phyloP scores from a whole-genome alignment of 2,113 vertebrate genomes.

The Malurus elegans region DNA sequence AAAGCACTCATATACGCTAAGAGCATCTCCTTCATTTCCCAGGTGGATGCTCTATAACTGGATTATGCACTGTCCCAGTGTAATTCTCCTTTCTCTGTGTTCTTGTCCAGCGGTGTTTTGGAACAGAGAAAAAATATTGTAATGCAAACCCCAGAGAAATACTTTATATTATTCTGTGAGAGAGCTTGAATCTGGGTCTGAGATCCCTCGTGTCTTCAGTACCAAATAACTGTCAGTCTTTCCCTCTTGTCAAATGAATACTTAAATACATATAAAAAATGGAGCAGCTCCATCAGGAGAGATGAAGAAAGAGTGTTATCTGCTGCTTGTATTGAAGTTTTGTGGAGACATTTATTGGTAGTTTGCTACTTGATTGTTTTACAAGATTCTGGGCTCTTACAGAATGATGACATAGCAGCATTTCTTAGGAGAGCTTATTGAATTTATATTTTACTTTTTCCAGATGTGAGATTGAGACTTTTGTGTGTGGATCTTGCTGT shows the following conservation, averaged over 20 bases:
- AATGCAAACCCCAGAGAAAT: not conserved
- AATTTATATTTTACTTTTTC: not conserved
- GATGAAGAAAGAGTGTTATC: not conserved
- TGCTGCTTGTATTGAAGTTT: not conserved
- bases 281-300: constrained; percentile 5
- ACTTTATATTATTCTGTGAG: not conserved
- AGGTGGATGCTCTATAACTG: not conserved
- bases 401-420: not conserved
- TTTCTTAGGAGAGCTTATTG: not conserved
- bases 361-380: not conserved
- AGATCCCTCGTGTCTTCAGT: not conserved
- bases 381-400: not conserved
- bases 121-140: not conserved
- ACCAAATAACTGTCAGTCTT: not conserved
- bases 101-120: not conserved
- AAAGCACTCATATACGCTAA: not conserved
- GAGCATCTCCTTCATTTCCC: not conserved
- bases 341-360: not conserved
- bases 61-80: not conserved
- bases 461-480: not conserved
- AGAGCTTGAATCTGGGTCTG: constrained; percentile 14
- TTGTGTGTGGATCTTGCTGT: not conserved
- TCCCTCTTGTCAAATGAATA: constrained; percentile 35
- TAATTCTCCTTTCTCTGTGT: not conserved
- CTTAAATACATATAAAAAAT: constrained; percentile 45